phyloP scores from a whole-genome alignment of 2,797 vertebrate species.

The Myiotriccus ornatus region DNA sequence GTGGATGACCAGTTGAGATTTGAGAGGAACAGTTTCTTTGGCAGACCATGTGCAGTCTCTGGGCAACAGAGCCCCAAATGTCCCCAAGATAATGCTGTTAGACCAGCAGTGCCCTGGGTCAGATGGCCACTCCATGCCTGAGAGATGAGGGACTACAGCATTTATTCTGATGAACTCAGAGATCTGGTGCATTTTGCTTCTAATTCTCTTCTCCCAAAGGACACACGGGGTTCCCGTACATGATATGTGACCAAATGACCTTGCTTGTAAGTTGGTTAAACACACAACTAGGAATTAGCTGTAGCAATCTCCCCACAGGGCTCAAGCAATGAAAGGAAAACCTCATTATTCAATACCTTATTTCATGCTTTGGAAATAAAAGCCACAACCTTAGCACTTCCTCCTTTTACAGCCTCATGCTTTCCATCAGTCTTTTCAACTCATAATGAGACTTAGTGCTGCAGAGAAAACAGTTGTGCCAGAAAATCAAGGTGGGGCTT shows the following conservation, averaged over 20 bases:
- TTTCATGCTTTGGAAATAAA: slow-evolving; percentile 42
- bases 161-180: neutral
- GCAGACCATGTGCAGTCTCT: neutral
- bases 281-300: neutral
- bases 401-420: neutral
- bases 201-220: neutral
- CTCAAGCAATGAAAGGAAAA: slow-evolving; percentile 7
- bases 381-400: slow-evolving; percentile 41
- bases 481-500: neutral
- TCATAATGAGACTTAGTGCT: neutral
- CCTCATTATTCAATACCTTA: slow-evolving; percentile 46
- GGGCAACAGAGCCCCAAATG: neutral
- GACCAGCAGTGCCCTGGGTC: neutral
- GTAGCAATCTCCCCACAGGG: slow-evolving; percentile 37
- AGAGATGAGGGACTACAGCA: neutral
- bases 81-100: neutral
- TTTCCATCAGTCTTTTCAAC: slow-evolving; percentile 9
- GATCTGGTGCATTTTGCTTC: neutral
- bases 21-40: neutral
- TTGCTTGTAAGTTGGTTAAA: slow-evolving; percentile 2
- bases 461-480: neutral
- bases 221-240: accelerated
- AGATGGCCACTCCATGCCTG: neutral
- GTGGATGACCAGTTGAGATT: slow-evolving; percentile 30
- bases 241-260: neutral